Percentiles rank a stretch among this genome's conserved stretches.
phyloP scores from a whole-genome alignment of 1,140 invertebrate genomes.

The Zaprionus taronus region DNA sequence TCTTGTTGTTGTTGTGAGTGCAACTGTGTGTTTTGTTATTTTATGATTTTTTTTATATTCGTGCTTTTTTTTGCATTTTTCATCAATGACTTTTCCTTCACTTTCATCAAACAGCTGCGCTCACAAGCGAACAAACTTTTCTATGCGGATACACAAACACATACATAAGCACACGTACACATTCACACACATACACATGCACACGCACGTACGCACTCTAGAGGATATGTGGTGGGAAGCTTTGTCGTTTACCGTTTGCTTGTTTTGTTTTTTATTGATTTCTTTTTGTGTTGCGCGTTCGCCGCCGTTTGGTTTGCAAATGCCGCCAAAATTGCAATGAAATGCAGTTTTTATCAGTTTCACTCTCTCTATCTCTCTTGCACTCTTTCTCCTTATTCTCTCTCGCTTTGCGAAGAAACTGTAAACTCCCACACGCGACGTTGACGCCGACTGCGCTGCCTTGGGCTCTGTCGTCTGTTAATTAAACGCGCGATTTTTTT shows the following conservation, averaged over 20 bases:
- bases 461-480: constrained; percentile 61
- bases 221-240: constrained; percentile 24
- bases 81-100: constrained; percentile 75
- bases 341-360: constrained; percentile 75
- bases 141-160: constrained; percentile 47
- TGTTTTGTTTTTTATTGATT: constrained; percentile 71
- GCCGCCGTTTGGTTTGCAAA: constrained; percentile 64
- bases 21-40: constrained; percentile 41
- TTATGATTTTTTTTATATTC: constrained; percentile 28
- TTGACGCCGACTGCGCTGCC: constrained; percentile 52
- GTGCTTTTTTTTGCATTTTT: constrained; percentile 65
- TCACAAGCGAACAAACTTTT: constrained; percentile 56
- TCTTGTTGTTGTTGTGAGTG: constrained; percentile 41
- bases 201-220: constrained; percentile 11
- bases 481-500: constrained; percentile 67
- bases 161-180: not conserved
- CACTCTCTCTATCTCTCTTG: constrained; percentile 17
- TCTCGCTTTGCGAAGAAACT: constrained; percentile 16
- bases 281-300: constrained; percentile 68
- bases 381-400: constrained; percentile 7
- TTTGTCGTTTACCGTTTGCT: constrained; percentile 69
- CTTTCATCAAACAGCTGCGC: constrained; percentile 79
- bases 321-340: constrained; percentile 79
- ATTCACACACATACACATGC: constrained; percentile 11
- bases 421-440: constrained; percentile 42